A percentile compares a stretch with the other conserved stretches of the same genome.
phyloP scores from a whole-genome alignment of 1,140 invertebrate species.

The Diachasmimorpha longicaudata region DNA sequence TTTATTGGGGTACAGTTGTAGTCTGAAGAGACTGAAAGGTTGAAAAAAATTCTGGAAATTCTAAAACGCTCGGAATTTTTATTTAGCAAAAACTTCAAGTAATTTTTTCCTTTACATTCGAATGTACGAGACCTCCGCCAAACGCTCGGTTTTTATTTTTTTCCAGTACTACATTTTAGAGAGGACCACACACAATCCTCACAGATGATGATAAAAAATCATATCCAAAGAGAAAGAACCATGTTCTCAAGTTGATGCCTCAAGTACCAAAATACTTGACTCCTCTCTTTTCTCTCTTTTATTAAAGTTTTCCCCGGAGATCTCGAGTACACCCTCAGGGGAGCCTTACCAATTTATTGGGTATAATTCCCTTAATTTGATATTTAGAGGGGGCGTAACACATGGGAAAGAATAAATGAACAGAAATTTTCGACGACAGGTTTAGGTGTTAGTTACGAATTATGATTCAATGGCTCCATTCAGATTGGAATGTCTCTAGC shows the following conservation, averaged over 20 bases:
- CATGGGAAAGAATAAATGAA: constrained; percentile 18
- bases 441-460: constrained; percentile 14
- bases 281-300: constrained; percentile 38
- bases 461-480: neutral
- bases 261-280: constrained; percentile 47
- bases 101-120: neutral
- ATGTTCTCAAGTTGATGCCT: constrained; percentile 42
- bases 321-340: constrained; percentile 10
- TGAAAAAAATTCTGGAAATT: neutral
- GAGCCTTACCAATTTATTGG: neutral
- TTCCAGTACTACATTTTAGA: neutral
- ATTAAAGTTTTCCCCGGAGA: neutral
- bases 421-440: constrained; percentile 32
- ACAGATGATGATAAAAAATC: constrained; percentile 8
- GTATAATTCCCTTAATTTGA: neutral
- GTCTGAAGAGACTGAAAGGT: too few relatives aligned
- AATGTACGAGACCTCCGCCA: neutral
- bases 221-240: neutral
- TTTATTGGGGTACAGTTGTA: too few relatives aligned
- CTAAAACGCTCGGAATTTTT: too few relatives aligned
- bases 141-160: neutral
- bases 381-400: neutral
- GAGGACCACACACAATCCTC: neutral
- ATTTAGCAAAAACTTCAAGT: neutral
- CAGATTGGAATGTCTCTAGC: neutral